Evolutionary conservation across 2,797 vertebrate species (phyloP).

Genomic region (Odontamblyopus lacepedii): DNA sequence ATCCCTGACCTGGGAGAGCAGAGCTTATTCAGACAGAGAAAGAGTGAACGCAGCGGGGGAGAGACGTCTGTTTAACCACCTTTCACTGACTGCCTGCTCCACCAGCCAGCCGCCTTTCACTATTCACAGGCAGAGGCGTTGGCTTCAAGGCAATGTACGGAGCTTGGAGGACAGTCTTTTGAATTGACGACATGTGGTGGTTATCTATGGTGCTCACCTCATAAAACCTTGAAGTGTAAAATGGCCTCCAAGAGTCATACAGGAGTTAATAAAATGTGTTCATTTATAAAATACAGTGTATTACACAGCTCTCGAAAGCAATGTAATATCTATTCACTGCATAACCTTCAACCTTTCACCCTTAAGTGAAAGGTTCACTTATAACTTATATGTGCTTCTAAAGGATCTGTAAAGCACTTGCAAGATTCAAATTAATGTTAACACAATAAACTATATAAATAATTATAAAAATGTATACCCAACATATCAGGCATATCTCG

Average conservation of each 20-base stretch:
- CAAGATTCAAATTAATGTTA: too few relatives aligned
- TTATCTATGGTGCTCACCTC: conserved; percentile 24
- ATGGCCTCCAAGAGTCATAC: neutral
- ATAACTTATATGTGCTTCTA: too few relatives aligned
- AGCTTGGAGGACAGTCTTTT: conserved; percentile 42
- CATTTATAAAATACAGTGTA: neutral
- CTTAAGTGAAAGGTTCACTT: too few relatives aligned
- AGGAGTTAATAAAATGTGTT: neutral
- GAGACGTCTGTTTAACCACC: conserved; percentile 70
- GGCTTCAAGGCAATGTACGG: conserved; percentile 41
- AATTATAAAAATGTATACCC: too few relatives aligned
- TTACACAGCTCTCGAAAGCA: neutral
- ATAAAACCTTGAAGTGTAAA: neutral
- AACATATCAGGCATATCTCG: neutral
- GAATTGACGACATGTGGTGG: conserved; percentile 25
- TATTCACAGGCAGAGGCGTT: conserved; percentile 35
- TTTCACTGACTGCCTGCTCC: conserved; percentile 62
- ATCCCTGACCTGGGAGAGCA: conserved; percentile 81
- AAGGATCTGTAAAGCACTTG: too few relatives aligned
- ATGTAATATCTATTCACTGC: neutral
- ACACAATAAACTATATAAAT: neutral
- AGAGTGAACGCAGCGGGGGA: conserved; percentile 68
- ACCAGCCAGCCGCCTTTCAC: conserved; percentile 63
- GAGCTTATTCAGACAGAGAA: conserved; percentile 79
- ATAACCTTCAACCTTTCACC: neutral